Evolutionary conservation across 2,888 invertebrate genomes (phyloP), one percentile per base, ranked within the genome.

Genomic region (Tricholauxania praeusta): DNA sequence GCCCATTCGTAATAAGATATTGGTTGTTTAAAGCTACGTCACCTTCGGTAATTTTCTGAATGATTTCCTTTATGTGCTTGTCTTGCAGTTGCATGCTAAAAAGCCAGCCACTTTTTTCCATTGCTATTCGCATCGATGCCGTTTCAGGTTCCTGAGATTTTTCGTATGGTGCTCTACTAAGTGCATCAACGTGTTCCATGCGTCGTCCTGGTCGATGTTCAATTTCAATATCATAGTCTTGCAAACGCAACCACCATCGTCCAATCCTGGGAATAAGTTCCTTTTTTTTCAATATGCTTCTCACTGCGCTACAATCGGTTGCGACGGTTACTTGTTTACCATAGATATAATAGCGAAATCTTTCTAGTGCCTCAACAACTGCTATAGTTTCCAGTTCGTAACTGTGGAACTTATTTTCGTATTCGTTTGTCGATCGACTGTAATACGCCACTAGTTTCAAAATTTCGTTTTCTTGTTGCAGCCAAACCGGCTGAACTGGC

Each of bases 161-260:
- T 32, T 72, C 72, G 22, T 19, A 57, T 57, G 57, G 57, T 22
- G 22, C 22, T 22, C 57, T n/a, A 22, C 57, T 57, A n/a, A 57
- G 22, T 22, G 57, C 57, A 57, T 57, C 57, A n/a, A 57, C 57
- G 57, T 57, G 57, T 12, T 22, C 22, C 57, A 57, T 57, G 12
- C 57, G 14, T 22, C 12, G 57, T 22, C 22, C 57, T 22, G 57
- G 22, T 19, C 57, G 17, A 55, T 55, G 55, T 15, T 57, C 17
- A 4, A 57, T 57, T 57, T 3, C 5, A 5, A 10, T n/a, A 17
- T 75, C 72, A 53, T 72, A 78, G 15, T 79, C 78, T 59, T 76
- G 71, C 5, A 80, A 47, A 12, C 74, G 51, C 10, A 78, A 51
- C 65, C 77, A 77, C 79, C 78, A 79, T 39, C 77, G 59, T 2